Evolutionary conservation across 2,797 vertebrate species (phyloP).

Genomic region (Smutsia temminckii): DNA sequence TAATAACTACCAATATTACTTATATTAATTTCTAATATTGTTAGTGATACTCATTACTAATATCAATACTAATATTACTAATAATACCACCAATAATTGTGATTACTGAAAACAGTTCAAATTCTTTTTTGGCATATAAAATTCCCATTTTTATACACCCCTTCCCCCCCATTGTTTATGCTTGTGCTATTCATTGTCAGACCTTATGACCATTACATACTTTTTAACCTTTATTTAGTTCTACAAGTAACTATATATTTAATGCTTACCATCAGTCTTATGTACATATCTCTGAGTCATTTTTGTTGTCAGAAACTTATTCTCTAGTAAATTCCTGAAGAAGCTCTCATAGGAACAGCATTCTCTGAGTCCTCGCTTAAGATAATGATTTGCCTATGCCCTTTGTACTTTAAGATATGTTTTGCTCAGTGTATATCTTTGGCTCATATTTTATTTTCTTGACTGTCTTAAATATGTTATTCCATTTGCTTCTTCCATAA

Average conservation of each 20-base stretch:
- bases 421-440: conserved; percentile 21
- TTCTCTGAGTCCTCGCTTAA: neutral
- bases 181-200: neutral
- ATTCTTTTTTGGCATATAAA: neutral
- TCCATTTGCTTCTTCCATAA: conserved; percentile 9
- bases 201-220: neutral
- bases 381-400: neutral
- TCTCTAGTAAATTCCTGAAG: neutral
- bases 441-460: neutral
- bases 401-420: conserved; percentile 7
- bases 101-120: neutral
- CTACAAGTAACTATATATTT: conserved; percentile 1
- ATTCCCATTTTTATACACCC: neutral
- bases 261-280: neutral
- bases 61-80: neutral
- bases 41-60: neutral
- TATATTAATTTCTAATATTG: neutral
- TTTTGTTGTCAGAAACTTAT: neutral
- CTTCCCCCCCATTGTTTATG: neutral
- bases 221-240: conserved; percentile 3
- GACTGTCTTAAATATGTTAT: conserved; percentile 13
- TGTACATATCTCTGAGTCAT: neutral
- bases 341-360: neutral
- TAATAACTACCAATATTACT: neutral
- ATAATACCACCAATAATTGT: neutral